Conservation (phyloP, 2,113 vertebrate genomes). For the Bettongia penicillata region DNA sequence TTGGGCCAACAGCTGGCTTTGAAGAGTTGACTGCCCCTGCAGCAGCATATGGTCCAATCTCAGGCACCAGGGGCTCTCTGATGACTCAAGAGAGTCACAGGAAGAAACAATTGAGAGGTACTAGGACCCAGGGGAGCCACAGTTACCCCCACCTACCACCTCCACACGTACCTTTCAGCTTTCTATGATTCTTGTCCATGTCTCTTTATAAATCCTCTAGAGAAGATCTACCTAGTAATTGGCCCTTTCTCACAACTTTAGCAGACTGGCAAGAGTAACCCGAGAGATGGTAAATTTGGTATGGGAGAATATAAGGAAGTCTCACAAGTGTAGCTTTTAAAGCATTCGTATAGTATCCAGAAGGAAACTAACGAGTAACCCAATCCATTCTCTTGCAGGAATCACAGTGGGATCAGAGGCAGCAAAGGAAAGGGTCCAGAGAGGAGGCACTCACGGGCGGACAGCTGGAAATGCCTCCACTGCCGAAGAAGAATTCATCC, state of each 20-base stretch:
- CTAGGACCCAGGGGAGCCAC: background rate
- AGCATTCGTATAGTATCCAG: background rate
- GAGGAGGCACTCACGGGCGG: constrained; percentile 89
- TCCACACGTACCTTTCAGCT: background rate
- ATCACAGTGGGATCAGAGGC: background rate
- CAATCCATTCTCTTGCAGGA: background rate
- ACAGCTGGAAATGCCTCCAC: constrained; percentile 91
- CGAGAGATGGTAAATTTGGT: background rate
- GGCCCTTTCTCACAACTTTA: background rate
- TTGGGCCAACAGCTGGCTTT: background rate
- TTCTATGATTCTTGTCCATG: background rate
- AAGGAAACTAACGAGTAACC: background rate
- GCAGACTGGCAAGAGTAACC: background rate
- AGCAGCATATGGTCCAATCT: background rate
- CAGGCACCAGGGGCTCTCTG: background rate
- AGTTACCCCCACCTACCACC: background rate
- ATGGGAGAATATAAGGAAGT: background rate
- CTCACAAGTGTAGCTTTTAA: background rate
- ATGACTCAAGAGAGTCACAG: background rate
- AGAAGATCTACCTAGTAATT: background rate
- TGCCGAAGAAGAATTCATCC: constrained; percentile 94
- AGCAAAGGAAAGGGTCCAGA: background rate
- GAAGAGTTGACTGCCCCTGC: background rate
- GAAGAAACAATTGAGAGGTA: background rate
- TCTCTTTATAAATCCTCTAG: background rate